Evolutionary conservation across 2,888 invertebrate species (phyloP).

Genomic region (Pocota personata): DNA sequence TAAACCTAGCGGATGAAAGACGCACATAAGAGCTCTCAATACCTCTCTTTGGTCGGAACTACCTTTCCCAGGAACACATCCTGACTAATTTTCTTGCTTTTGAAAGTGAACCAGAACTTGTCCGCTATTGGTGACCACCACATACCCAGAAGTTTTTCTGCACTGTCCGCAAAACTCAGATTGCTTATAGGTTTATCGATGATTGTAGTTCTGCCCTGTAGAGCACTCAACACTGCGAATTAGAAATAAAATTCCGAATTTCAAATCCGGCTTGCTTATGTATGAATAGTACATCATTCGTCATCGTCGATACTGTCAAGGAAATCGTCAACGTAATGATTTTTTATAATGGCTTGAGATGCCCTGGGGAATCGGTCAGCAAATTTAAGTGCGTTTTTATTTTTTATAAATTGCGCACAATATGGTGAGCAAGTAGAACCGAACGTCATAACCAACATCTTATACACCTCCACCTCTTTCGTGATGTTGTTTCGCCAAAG

Average conservation of each 20-base stretch:
- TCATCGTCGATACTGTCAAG: neutral
- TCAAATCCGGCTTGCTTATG: no score
- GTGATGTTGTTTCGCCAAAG: neutral
- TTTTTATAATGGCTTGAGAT: neutral
- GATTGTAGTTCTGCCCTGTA: neutral
- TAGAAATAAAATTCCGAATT: no score
- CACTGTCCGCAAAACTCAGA: no score
- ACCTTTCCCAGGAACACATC: neutral
- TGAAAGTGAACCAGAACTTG: neutral
- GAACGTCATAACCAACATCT: neutral
- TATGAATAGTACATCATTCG: no score
- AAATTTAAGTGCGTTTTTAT: neutral
- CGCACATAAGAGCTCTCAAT: constrained; percentile 74
- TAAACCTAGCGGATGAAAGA: constrained; percentile 77
- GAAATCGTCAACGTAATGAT: neutral
- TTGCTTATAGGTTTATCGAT: neutral
- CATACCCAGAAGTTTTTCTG: no score
- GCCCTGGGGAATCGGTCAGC: neutral
- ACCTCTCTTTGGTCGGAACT: constrained; percentile 71
- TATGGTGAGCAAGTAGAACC: neutral
- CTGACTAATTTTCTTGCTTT: neutral
- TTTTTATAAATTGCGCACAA: neutral
- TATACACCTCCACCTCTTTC: neutral
- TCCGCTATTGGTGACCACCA: no score
- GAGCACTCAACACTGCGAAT: neutral